Evolutionary conservation across 2,888 invertebrate genomes (phyloP).

Genomic region (Harpalus rufipes): DNA sequence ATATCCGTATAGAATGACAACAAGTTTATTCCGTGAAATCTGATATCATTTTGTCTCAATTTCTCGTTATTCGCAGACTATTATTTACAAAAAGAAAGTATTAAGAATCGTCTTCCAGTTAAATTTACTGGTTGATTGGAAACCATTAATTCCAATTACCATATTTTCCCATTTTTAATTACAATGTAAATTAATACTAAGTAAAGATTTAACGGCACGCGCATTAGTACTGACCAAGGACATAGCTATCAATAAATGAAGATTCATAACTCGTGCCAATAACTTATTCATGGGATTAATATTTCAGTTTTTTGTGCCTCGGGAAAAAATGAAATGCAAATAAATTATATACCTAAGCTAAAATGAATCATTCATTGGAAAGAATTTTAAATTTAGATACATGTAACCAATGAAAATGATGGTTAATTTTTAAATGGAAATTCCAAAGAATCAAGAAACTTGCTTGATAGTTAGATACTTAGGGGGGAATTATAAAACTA

Average conservation of each 20-base stretch:
- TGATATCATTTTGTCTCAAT: neutral
- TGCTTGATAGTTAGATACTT: neutral
- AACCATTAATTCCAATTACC: neutral
- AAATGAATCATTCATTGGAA: conserved; percentile 25
- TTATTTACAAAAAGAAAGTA: conserved; percentile 9
- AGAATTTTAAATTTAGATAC: neutral
- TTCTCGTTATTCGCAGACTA: conserved; percentile 22
- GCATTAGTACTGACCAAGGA: neutral
- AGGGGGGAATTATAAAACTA: conserved; percentile 16
- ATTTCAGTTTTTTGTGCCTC: conserved; percentile 11
- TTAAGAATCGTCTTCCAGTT: neutral
- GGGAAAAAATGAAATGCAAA: conserved; percentile 23
- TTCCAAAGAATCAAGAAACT: conserved; percentile 6
- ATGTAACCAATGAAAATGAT: conserved; percentile 11
- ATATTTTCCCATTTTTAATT: conserved; percentile 26
- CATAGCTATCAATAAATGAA: neutral
- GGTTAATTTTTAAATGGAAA: conserved; percentile 7
- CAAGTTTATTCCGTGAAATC: conserved; percentile 25
- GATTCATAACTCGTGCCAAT: conserved; percentile 25
- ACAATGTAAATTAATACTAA: neutral
- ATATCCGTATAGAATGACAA: conserved; percentile 25
- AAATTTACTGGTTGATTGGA: neutral
- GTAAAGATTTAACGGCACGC: neutral
- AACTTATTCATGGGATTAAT: conserved; percentile 8
- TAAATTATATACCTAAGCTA: neutral